Evolutionary conservation across 2,888 invertebrate species (phyloP), one percentile per base, ranked within the genome.

Genomic region (Tenthredo distinguenda): DNA sequence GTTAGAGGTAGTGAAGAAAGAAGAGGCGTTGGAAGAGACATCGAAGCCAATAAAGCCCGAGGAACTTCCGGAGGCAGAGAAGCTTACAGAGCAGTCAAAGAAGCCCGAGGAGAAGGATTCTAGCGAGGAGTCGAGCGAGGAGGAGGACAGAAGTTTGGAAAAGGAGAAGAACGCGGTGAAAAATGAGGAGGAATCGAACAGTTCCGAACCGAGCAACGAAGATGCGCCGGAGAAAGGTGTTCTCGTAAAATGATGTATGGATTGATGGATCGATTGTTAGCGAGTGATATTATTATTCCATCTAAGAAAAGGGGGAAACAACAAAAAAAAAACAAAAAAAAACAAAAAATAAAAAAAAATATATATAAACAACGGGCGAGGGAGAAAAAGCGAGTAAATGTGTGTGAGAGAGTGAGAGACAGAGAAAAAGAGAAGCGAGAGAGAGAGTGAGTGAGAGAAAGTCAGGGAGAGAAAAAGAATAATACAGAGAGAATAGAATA

Each of bases 71-170:
- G 82, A 86, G 50, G 77, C 76, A 12, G 72, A 77, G 12, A 84
- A 86, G 74, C 84, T 74, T 37, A 85, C 87, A 74, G 86, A 55
- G 0, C 84, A 85, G 47, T 65, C 72, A 10, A 87, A 88, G 77
- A 85, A 85, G 68, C 71, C 81, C 7, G 81, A 81, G 37, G 89
- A 88, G 9, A 83, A 37, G 50, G 77, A 86, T 74, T 91, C 93
- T 87, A 92, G 91, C 86, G 88, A 90, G 85, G 91, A 91, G 88
- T 91, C 92, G 85, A 90, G 90, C 87, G 91, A 93, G 88, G 87
- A 88, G 88, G 71, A 76, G 5, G 6, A n/a, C 2, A 37, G 12
- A 18, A 77, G 76, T 40, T n/a, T 4, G 31, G 50, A 50, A 6
- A 72, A 40, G 40, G 62, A 62, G 0, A 50, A 79, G 37, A 62